A percentile compares a stretch with the other conserved stretches of the same genome.
Evolutionary conservation across 2,888 invertebrate genomes (phyloP).

Genomic region (Myathropa florea): DNA sequence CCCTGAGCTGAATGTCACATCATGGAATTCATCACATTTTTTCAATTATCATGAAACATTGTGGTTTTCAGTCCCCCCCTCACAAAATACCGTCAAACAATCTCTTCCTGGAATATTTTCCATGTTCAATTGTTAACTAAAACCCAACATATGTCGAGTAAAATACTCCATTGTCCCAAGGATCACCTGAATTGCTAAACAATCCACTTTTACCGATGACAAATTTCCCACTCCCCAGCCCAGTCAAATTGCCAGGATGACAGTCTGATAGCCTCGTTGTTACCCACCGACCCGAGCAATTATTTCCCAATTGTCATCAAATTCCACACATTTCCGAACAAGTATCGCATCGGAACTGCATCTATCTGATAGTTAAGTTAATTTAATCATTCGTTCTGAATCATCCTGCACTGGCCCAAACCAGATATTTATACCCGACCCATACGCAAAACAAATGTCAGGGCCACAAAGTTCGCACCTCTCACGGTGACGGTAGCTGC

Average conservation of each 20-base stretch:
- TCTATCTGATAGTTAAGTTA: constrained; percentile 11
- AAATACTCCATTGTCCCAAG: neutral
- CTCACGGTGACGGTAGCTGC: constrained; percentile 16
- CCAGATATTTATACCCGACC: constrained; percentile 15
- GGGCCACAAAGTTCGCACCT: constrained; percentile 55
- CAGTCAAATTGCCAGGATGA: neutral
- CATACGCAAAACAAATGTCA: constrained; percentile 50
- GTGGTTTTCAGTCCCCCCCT: no score
- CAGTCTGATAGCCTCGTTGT: neutral
- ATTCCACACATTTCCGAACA: constrained; percentile 1
- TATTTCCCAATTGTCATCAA: constrained; percentile 2
- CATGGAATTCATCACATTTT: no score
- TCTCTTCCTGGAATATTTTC: no score
- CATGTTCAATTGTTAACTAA: no score
- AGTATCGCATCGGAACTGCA: neutral
- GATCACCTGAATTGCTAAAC: neutral
- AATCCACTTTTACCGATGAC: neutral
- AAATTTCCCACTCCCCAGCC: neutral
- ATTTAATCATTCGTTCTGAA: constrained; percentile 37
- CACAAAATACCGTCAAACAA: no score
- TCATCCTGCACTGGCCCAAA: neutral
- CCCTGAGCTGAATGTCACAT: no score
- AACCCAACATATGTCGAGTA: no score
- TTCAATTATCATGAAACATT: no score
- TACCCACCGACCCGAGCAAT: neutral